A percentile compares a stretch with the other conserved stretches of the same genome.
Evolutionary conservation across 2,888 invertebrate genomes (phyloP).

Genomic region (Pinctada fucata): DNA sequence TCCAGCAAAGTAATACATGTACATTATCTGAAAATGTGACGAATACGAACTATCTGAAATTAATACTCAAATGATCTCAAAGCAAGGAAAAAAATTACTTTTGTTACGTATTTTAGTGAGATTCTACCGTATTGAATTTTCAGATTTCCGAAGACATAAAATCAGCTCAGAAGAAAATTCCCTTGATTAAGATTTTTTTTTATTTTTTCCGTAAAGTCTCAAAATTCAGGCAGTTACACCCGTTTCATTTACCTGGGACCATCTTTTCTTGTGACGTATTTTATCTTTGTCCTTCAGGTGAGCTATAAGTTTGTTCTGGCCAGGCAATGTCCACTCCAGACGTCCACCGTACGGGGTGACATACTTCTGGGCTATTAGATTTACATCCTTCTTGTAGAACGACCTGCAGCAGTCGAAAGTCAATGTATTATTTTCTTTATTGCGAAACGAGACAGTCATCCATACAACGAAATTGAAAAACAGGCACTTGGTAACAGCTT

Average conservation of each 20-base stretch:
- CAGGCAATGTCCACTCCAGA: constrained; percentile 89
- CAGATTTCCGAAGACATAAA: no score
- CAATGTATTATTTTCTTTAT: no score
- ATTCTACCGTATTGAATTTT: neutral
- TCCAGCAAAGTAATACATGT: constrained; percentile 99
- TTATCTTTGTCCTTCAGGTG: constrained; percentile 93
- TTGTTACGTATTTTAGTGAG: neutral
- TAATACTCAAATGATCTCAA: no score
- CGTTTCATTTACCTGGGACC: constrained; percentile 86
- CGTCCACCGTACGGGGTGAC: constrained; percentile 92
- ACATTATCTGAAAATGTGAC: constrained; percentile 88
- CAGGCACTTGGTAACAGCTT: no score
- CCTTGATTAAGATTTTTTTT: no score
- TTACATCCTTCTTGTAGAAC: constrained; percentile 93
- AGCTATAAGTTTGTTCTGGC: constrained; percentile 89
- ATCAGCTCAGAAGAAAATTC: no score
- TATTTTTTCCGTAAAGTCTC: no score
- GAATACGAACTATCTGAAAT: no score
- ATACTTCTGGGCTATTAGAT: constrained; percentile 82
- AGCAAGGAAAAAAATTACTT: neutral
- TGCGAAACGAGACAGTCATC: no score
- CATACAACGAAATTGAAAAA: no score
- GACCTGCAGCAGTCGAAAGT: constrained; percentile 70
- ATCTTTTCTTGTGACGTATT: constrained; percentile 92
- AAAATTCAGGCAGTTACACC: no score